phyloP scores from a whole-genome alignment of 2,113 vertebrate species.

The Danionella cerebrum region DNA sequence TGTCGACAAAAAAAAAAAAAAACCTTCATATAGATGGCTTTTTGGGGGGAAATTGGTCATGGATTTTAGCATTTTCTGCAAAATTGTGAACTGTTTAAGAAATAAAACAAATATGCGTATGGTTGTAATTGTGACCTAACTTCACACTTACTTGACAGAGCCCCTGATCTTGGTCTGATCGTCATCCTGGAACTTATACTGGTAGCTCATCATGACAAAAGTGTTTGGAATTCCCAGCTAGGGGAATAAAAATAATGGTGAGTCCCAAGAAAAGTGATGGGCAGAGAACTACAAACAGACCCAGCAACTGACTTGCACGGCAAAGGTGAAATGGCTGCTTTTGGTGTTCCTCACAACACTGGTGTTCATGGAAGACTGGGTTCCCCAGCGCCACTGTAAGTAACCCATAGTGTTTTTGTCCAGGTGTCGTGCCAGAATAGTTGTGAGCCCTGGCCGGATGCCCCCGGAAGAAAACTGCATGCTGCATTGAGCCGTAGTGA shows the following conservation, averaged over 20 bases:
- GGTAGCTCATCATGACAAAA: conserved; percentile 92
- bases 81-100: neutral
- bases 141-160: conserved; percentile 80
- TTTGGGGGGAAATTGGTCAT: no score
- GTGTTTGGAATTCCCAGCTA: conserved; percentile 95
- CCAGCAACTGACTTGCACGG: conserved; percentile 75
- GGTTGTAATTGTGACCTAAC: no score
- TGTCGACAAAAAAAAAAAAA: no score
- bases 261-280: neutral
- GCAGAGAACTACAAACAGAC: neutral
- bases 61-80: no score
- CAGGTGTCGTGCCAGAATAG: conserved; percentile 84
- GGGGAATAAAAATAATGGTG: conserved; percentile 28
- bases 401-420: conserved; percentile 99
- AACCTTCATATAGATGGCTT: no score
- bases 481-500: conserved; percentile 83
- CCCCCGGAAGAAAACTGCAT: conserved; percentile 91
- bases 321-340: conserved; percentile 85
- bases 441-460: conserved; percentile 81
- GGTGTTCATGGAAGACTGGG: conserved; percentile 95
- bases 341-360: conserved; percentile 92
- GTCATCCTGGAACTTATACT: conserved; percentile 97
- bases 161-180: conserved; percentile 94
- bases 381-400: conserved; percentile 93
- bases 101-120: neutral